A percentile compares a stretch with the other conserved stretches of the same genome.
phyloP scores from a whole-genome alignment of 2,113 vertebrate genomes.

The Kryptolebias marmoratus region DNA sequence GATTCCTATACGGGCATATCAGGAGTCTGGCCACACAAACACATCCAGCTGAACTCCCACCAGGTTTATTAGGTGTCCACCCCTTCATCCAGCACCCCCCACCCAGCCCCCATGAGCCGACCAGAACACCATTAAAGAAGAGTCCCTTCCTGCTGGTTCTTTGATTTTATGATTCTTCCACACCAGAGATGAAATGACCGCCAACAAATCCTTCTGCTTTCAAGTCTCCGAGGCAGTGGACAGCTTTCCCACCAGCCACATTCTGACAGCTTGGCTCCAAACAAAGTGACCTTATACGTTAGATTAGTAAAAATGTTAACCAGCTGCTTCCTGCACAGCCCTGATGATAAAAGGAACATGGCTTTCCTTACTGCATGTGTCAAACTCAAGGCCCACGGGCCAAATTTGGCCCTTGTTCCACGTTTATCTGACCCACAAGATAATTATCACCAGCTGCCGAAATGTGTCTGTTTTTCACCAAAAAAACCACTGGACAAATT shows the following conservation, averaged over 20 bases:
- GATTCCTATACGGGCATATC: not conserved
- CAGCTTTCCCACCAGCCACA: not conserved
- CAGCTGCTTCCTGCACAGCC: slow-evolving; percentile 6
- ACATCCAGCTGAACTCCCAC: slow-evolving; percentile 41
- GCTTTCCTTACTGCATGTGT: not conserved
- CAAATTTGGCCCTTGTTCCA: too few relatives aligned
- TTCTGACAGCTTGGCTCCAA: not conserved
- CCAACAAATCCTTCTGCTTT: slow-evolving; percentile 55
- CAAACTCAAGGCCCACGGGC: not conserved
- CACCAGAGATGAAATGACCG: slow-evolving; percentile 59
- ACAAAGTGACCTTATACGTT: not conserved
- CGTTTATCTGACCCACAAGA: too few relatives aligned
- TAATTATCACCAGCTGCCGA: too few relatives aligned
- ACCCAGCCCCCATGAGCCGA: slow-evolving; percentile 25
- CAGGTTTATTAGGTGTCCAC: slow-evolving; percentile 58
- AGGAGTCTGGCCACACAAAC: slow-evolving; percentile 52
- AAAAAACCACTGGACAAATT: too few relatives aligned
- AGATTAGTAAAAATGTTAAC: not conserved
- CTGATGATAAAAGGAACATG: not conserved
- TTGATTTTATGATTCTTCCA: slow-evolving; percentile 70
- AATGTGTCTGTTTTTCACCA: too few relatives aligned
- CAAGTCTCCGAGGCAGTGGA: slow-evolving; percentile 12
- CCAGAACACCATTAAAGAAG: slow-evolving; percentile 66
- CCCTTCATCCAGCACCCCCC: slow-evolving; percentile 21
- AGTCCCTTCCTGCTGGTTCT: slow-evolving; percentile 49